phyloP scores from a whole-genome alignment of 2,888 invertebrate species.

The Cephus spinipes region DNA sequence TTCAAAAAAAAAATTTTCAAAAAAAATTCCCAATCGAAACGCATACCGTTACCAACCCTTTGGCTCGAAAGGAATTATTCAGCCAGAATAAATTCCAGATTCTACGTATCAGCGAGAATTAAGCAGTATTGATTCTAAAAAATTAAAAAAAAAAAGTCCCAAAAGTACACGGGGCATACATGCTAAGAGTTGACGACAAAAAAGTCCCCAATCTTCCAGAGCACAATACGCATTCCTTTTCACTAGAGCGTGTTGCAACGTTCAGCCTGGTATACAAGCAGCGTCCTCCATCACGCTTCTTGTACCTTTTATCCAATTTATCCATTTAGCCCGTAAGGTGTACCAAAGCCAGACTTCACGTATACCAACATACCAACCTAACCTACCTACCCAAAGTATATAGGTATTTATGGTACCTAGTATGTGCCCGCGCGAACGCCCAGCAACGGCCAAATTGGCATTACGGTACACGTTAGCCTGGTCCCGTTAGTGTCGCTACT shows the following conservation, averaged over 20 bases:
- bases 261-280: conserved; percentile 22
- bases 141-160: not conserved
- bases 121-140: not conserved
- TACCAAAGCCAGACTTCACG: not conserved
- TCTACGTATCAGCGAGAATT: not conserved
- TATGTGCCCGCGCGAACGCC: not conserved
- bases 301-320: conserved; percentile 43
- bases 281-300: conserved; percentile 9
- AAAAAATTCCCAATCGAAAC: not conserved
- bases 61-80: not conserved
- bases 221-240: conserved; percentile 40
- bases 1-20: no score
- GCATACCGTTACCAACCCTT: not conserved
- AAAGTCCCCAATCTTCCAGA: conserved; percentile 26
- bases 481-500: conserved; percentile 42
- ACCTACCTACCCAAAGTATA: not conserved
- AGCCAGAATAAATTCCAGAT: not conserved
- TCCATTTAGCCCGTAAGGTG: conserved; percentile 35
- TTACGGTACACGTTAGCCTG: conserved; percentile 43
- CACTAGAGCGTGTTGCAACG: conserved; percentile 24
- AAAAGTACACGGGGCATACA: not conserved
- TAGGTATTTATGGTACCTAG: conserved; percentile 2
- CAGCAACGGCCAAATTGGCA: conserved; percentile 32
- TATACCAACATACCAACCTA: conserved; percentile 1
- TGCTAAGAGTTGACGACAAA: not conserved